A percentile compares a stretch with the other conserved stretches of the same genome.
These are phyloP conservation scores for Epinotia demarniana DNA, from an alignment of 2,888 invertebrate species.

Conservation along the genomic window DNA sequence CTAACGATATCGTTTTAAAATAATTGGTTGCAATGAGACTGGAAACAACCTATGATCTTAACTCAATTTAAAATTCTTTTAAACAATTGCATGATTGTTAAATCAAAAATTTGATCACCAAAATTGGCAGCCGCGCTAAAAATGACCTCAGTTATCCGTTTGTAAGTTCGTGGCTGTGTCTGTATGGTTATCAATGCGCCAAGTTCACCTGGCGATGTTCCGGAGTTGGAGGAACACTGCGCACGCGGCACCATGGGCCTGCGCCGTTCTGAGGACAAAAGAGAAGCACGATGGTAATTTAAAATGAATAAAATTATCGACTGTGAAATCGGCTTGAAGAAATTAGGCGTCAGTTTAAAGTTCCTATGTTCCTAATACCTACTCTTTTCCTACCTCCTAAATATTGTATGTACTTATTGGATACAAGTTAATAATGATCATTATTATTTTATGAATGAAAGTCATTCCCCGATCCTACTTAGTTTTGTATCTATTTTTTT, in stretches of 20 bases:
- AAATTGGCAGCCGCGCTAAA: background rate
- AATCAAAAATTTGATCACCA: background rate
- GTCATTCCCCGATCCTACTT: background rate
- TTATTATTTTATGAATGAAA: background rate
- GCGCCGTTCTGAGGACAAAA: constrained; percentile 69
- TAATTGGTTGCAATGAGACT: too few relatives aligned
- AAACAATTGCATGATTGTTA: background rate
- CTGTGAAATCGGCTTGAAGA: background rate
- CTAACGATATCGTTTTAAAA: too few relatives aligned
- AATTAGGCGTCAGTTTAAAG: background rate
- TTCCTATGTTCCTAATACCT: background rate
- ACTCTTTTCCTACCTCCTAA: background rate
- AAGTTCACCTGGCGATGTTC: constrained; percentile 88
- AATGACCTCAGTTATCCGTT: background rate
- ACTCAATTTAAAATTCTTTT: too few relatives aligned
- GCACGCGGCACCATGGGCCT: constrained; percentile 83
- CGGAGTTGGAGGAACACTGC: constrained; percentile 86
- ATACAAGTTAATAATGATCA: background rate
- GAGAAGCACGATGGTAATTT: constrained; percentile 26
- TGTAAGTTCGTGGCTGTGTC: background rate
- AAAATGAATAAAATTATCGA: constrained; percentile 1
- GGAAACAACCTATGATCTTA: too few relatives aligned
- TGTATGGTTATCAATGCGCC: constrained; percentile 54
- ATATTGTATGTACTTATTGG: background rate
- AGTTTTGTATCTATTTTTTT: background rate